Evolutionary conservation across 1,140 invertebrate species (phyloP).

Genomic region (Trypoxylus dichotomus): DNA sequence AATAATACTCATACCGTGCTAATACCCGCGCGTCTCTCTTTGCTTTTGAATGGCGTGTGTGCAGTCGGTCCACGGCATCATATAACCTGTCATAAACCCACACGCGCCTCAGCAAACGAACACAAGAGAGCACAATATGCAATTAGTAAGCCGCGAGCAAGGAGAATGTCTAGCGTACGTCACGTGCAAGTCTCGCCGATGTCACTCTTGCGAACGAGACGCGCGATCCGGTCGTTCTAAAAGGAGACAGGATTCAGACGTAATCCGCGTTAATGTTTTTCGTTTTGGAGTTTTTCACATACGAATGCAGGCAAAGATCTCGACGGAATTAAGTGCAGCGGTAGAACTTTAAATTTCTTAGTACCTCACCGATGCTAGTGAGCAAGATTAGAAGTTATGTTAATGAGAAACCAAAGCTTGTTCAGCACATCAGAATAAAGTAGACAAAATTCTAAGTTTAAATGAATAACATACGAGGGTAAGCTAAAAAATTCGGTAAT

Average conservation of each 20-base stretch:
- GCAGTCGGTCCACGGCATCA: background rate
- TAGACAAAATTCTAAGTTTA: too few species aligned
- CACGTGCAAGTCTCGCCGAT: background rate
- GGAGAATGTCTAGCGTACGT: background rate
- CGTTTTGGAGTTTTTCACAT: background rate
- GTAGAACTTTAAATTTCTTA: background rate
- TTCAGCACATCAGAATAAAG: too few species aligned
- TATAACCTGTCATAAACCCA: constrained; percentile 28
- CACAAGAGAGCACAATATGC: constrained; percentile 24
- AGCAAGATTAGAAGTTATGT: background rate
- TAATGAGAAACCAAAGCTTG: too few species aligned
- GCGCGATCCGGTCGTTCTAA: background rate
- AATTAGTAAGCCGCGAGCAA: constrained; percentile 30
- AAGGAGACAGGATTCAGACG: background rate
- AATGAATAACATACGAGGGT: too few species aligned
- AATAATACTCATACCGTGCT: background rate
- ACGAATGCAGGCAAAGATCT: background rate
- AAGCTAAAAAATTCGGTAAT: too few species aligned
- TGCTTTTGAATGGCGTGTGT: background rate
- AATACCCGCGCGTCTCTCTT: background rate
- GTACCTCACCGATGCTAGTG: background rate
- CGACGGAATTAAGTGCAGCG: too few species aligned
- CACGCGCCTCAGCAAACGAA: background rate
- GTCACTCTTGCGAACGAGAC: background rate
- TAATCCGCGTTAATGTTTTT: background rate